phyloP scores from a whole-genome alignment of 2,797 vertebrate species.

The Gallinago solitaria region DNA sequence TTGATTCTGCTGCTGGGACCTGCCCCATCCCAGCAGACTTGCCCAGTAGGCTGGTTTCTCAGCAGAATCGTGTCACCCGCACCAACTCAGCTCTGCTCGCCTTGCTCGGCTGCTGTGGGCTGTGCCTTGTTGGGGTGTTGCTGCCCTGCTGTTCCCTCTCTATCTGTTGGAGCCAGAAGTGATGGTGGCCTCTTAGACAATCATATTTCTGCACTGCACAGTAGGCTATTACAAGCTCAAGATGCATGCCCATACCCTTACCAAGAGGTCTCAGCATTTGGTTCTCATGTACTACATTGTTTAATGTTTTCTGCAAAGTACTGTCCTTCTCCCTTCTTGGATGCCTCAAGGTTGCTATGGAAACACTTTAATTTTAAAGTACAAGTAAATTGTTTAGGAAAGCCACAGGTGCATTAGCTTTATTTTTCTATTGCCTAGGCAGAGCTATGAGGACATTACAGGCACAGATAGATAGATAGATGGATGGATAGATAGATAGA shows the following conservation, averaged over 20 bases:
- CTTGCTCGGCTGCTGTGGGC: rapidly evolving
- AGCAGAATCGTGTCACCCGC: neutral
- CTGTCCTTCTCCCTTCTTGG: neutral
- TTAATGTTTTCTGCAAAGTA: neutral
- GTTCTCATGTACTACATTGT: neutral
- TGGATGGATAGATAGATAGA: neutral
- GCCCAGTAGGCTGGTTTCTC: neutral
- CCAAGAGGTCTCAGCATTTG: neutral
- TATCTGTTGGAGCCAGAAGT: neutral
- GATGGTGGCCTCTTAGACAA: neutral
- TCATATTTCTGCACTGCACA: neutral
- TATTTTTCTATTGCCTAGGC: neutral
- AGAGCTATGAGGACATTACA: neutral
- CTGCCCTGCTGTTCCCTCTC: neutral
- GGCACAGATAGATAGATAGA: neutral
- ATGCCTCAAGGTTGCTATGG: slow-evolving; percentile 4
- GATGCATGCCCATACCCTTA: neutral
- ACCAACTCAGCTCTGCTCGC: neutral
- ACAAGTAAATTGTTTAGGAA: neutral
- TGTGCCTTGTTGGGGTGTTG: neutral
- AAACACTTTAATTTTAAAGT: slow-evolving; percentile 5
- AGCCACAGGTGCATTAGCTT: neutral
- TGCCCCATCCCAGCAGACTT: neutral
- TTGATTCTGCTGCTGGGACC: neutral
- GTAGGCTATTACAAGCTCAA: neutral